Base-by-base conservation (phyloP, 2,113 vertebrate species). In the Microcebus murinus region DNA sequence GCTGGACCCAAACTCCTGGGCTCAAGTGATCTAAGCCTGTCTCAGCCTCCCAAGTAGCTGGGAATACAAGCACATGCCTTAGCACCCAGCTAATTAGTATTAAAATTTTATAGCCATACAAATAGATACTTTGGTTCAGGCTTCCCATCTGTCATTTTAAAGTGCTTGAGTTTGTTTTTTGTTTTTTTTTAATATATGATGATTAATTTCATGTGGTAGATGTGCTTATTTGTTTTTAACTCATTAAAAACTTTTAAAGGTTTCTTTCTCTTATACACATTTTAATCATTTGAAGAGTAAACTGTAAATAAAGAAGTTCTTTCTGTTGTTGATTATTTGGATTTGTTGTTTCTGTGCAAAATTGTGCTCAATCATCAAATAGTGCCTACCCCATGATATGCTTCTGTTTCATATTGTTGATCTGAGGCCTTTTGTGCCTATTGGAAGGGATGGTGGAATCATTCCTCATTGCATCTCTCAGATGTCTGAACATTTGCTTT, bases 51-150 rank as follows among this genome's bases (percentile, higher is more conserved):
- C 59, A 63, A 63, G 59, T 63, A 27, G 59, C 59, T 63, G 59
- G 25, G 59, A 63, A 25, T 27, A 29, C 11, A 63, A 25, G 59
- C 59, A 63, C 59, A 29, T 27, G 59, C 25, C 25, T 27, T 10
- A 63, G 25, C 25, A 27, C 59, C 3, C 25, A 63, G 25, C 59
- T 61, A 61, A 61, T 84, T 92, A 67, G 29, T 68, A n/a, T 94
- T 92, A 94, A 93, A 77, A 79, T 93, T 85, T 96, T 42, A 36
- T 83, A 91, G 27, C 67, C 91, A 4, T 79, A 71, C 31, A 94
- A 92, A 95, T 82, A 79, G 9, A 20, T 91, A 86, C 57, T 94
- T 96, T 36, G 57, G 18, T 55, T 79, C 67, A 34, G 65, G 25
- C 96, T 91, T 74, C 48, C 23, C 21, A 61, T 23, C n/a, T 85